Conservation (phyloP, 2,888 invertebrate species). For the Leucania comma region DNA sequence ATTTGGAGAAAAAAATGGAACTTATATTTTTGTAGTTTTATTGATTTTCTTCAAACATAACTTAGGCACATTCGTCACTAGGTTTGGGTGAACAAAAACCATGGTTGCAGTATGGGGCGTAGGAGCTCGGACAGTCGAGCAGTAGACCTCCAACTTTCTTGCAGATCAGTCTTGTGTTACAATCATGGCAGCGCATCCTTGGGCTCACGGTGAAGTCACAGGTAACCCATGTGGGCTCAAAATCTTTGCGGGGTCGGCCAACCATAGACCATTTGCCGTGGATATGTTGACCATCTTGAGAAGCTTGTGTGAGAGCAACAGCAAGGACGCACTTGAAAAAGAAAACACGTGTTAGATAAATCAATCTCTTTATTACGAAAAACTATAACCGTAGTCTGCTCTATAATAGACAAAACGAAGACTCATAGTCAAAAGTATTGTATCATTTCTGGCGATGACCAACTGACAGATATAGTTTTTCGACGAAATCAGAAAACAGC, state of each 20-base stretch:
- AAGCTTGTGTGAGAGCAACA: not conserved
- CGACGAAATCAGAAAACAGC: not conserved
- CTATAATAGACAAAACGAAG: not conserved
- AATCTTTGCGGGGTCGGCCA: not conserved
- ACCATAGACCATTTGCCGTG: not conserved
- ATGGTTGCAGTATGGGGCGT: constrained; percentile 47
- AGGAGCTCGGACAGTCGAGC: constrained; percentile 19
- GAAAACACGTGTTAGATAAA: not conserved
- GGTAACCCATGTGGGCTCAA: constrained; percentile 17
- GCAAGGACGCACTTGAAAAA: constrained; percentile 37
- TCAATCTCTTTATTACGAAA: not conserved
- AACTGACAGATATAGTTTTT: not conserved
- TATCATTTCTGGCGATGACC: not conserved
- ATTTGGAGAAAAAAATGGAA: not conserved
- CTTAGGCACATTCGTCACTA: constrained; percentile 34
- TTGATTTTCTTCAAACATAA: not conserved
- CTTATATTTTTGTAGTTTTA: not conserved
- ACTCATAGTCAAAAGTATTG: not conserved
- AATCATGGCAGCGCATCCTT: constrained; percentile 42
- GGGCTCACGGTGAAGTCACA: constrained; percentile 35
- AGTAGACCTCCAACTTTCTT: constrained; percentile 47
- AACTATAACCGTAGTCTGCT: not conserved
- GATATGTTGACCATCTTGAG: not conserved
- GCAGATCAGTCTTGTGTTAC: constrained; percentile 42
- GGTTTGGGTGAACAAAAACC: constrained; percentile 41